Evolutionary conservation across 2,797 vertebrate genomes (phyloP), one percentile per base, ranked within the genome.

Genomic region (Gymnoscopelus microlampas): DNA sequence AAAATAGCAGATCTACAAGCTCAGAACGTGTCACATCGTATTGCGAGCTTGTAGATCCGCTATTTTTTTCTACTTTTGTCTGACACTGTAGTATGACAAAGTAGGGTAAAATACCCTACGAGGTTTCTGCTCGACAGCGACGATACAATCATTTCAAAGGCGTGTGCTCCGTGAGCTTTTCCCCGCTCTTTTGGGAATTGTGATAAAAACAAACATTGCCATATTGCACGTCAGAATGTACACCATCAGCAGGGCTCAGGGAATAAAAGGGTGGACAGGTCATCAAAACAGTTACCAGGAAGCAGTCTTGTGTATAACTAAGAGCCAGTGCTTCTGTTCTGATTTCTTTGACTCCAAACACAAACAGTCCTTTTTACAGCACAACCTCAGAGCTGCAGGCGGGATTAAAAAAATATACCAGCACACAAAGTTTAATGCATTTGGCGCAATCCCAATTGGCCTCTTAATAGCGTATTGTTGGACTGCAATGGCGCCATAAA

Each of bases 261-360:
- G 65, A 85, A 69, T 68, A 47, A 74, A 67, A 65, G 71, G 80
- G 72, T 62, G 5, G 47, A 53, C 47, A 63, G 63, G 62, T 65
- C 55, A 74, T 78, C 69, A 23, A 67, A 11, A 70, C 58, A 79
- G 71, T 74, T 80, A 70, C 68, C n/a, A 71, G 72, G 24, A 53
- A 51, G 71, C 68, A 24, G 35, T 70, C 66, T 70, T 24, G 32
- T 68, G 60, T 12, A 64, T 60, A 62, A 49, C 53, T 32, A 74
- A 60, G 47, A 64, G 44, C 19, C 58, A 65, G 68, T 39, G 56
- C 5, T 35, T 35, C 32, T 35, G 5, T 35, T 35, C 32, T 35
- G 32, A 35, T 35, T 78, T 78, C 56, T 71, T 39, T 10, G n/a
- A 47, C 35, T 64, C 19, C 76, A 60, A 58, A 19, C 11, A 72